A percentile compares a stretch with the other conserved stretches of the same genome.
These are phyloP conservation scores for Gisinianus flammeolus DNA, from an alignment of 2,888 invertebrate genomes.

Conservation along the genomic window DNA sequence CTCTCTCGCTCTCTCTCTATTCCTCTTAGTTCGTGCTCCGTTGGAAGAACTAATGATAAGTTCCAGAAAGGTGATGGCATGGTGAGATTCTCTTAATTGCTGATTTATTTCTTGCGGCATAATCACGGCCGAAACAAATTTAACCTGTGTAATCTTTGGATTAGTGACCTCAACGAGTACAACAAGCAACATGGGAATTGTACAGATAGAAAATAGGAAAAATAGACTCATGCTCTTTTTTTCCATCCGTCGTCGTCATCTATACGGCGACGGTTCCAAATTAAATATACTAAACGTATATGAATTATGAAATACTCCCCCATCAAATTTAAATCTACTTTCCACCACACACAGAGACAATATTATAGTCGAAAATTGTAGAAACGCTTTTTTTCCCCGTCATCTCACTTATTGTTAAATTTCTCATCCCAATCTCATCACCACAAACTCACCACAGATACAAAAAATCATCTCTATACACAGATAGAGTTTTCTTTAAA, in stretches of 20 bases:
- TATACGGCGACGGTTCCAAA: not conserved
- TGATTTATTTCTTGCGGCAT: slow-evolving; percentile 12
- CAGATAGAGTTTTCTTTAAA: too few relatives aligned
- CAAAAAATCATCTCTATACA: too few relatives aligned
- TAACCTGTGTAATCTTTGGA: not conserved
- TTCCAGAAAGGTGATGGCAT: slow-evolving; percentile 14
- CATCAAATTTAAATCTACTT: too few relatives aligned
- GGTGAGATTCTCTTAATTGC: slow-evolving; percentile 11
- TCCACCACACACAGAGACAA: too few relatives aligned
- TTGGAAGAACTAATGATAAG: slow-evolving; percentile 17
- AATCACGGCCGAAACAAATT: slow-evolving; percentile 7
- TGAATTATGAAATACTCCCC: too few relatives aligned
- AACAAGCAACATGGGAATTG: not conserved
- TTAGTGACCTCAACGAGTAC: not conserved
- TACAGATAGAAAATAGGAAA: not conserved
- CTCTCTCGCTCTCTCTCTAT: not conserved
- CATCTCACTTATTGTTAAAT: too few relatives aligned
- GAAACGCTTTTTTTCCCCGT: too few relatives aligned
- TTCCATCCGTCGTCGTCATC: too few relatives aligned
- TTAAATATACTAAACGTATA: too few relatives aligned
- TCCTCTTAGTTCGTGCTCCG: not conserved
- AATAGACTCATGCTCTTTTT: not conserved
- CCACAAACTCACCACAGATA: too few relatives aligned
- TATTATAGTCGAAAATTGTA: too few relatives aligned
- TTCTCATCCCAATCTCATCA: too few relatives aligned